A percentile compares a stretch with the other conserved stretches of the same genome.
Conservation (phyloP, 2,888 invertebrate species). For the Drosophila paucipuncta region DNA sequence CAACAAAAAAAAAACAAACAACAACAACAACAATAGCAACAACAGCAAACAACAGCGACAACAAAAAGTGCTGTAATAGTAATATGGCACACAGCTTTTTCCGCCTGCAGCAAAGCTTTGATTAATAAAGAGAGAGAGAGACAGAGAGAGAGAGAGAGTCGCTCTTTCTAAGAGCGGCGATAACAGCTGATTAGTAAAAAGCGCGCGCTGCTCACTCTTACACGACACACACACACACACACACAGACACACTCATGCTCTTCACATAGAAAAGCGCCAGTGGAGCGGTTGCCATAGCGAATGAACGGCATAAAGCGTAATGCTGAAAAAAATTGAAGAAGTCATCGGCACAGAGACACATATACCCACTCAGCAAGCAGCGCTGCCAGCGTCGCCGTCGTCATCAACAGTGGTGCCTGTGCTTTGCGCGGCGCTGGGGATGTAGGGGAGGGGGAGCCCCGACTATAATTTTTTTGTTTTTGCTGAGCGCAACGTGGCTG, state of each 20-base stretch:
- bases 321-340: slow-evolving; percentile 71
- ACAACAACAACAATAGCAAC: slow-evolving; percentile 5
- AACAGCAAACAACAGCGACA: slow-evolving; percentile 18
- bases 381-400: slow-evolving; percentile 38
- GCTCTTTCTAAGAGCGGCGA: slow-evolving; percentile 37
- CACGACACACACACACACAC: slow-evolving; percentile 8
- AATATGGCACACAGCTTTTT: slow-evolving; percentile 65
- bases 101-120: slow-evolving; percentile 56
- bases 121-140: slow-evolving; percentile 25
- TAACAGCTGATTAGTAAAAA: slow-evolving; percentile 72
- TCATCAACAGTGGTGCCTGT: slow-evolving; percentile 47
- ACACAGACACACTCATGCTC: slow-evolving; percentile 19
- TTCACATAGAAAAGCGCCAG: slow-evolving; percentile 41
- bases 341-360: slow-evolving; percentile 84
- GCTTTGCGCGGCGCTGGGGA: slow-evolving; percentile 13
- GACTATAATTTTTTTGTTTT: background rate
- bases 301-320: slow-evolving; percentile 76
- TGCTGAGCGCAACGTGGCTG: slow-evolving; percentile 48
- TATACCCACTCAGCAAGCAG: slow-evolving; percentile 81
- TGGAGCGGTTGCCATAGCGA: slow-evolving; percentile 78
- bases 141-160: slow-evolving; percentile 3
- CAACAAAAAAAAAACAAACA: slow-evolving; percentile 29
- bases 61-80: slow-evolving; percentile 61
- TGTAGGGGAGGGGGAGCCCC: slow-evolving; percentile 8
- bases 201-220: slow-evolving; percentile 53